Evolutionary conservation across 2,888 invertebrate genomes (phyloP).

Genomic region (Caradrina kadenii): DNA sequence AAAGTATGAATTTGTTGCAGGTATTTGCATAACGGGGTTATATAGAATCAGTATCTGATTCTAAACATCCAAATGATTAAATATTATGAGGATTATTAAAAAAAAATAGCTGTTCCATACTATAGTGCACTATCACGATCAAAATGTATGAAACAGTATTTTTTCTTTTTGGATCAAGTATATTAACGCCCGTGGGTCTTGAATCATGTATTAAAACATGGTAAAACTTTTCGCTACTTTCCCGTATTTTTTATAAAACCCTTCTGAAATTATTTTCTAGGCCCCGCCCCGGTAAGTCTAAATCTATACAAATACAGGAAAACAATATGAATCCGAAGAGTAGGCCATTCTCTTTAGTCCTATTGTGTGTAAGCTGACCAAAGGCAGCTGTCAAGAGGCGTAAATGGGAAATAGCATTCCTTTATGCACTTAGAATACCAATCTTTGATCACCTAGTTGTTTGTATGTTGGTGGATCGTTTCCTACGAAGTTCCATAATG

Average conservation of each 20-base stretch:
- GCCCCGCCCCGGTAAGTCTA: background rate
- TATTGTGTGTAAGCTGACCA: conserved; percentile 1
- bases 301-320: background rate
- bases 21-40: background rate
- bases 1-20: background rate
- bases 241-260: background rate
- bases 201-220: too few relatives aligned
- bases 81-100: too few relatives aligned
- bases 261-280: too few relatives aligned
- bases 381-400: background rate
- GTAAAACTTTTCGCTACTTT: too few relatives aligned
- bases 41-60: too few relatives aligned
- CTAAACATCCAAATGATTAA: too few relatives aligned
- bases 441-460: background rate
- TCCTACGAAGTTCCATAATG: background rate
- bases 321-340: background rate
- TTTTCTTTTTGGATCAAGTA: too few relatives aligned
- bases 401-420: background rate
- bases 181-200: too few relatives aligned
- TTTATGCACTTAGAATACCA: background rate
- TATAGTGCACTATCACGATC: too few relatives aligned
- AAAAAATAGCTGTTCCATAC: too few relatives aligned
- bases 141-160: too few relatives aligned
- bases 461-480: background rate
- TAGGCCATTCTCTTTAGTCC: conserved; percentile 6